phyloP scores from a whole-genome alignment of 2,797 vertebrate species.

The Sebastes hopkinsi region DNA sequence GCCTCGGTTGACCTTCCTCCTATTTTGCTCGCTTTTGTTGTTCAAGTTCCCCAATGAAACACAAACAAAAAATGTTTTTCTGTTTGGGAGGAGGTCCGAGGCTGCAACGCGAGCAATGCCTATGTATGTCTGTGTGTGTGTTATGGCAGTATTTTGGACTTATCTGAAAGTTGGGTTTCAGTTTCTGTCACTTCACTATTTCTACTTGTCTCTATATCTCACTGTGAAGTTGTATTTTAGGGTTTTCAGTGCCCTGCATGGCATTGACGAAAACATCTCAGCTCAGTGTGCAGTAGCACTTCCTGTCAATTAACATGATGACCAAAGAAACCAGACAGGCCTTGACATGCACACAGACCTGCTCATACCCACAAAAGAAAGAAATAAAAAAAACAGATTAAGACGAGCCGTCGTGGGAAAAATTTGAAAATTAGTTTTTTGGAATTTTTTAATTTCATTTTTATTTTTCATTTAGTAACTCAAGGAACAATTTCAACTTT shows the following conservation, averaged over 20 bases:
- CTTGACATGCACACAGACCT: conserved; percentile 25
- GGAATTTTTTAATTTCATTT: not conserved
- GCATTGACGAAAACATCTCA: conserved; percentile 39
- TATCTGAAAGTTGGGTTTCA: conserved; percentile 37
- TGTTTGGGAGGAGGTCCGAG: conserved; percentile 37
- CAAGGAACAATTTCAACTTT: conserved; percentile 29
- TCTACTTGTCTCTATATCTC: conserved; percentile 15
- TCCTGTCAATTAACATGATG: conserved; percentile 68
- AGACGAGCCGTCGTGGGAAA: conserved; percentile 1
- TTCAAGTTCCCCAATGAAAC: conserved; percentile 55
- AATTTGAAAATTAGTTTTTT: not conserved
- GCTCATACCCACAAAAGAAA: not conserved
- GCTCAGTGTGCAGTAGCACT: conserved; percentile 31
- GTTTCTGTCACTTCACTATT: conserved; percentile 36
- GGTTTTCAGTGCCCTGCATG: conserved; percentile 22
- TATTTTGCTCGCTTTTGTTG: conserved; percentile 63
- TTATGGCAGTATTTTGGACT: not conserved
- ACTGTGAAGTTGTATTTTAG: conserved; percentile 41
- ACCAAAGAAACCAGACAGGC: conserved; percentile 43
- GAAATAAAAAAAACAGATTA: not conserved
- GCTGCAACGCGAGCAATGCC: conserved; percentile 15
- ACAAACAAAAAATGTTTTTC: conserved; percentile 49
- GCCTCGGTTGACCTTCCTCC: conserved; percentile 58
- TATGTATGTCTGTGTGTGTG: not conserved
- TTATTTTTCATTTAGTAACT: conserved; percentile 16